Evolutionary conservation across 2,113 vertebrate genomes (phyloP).

Genomic region (Chaetodon trifascialis): DNA sequence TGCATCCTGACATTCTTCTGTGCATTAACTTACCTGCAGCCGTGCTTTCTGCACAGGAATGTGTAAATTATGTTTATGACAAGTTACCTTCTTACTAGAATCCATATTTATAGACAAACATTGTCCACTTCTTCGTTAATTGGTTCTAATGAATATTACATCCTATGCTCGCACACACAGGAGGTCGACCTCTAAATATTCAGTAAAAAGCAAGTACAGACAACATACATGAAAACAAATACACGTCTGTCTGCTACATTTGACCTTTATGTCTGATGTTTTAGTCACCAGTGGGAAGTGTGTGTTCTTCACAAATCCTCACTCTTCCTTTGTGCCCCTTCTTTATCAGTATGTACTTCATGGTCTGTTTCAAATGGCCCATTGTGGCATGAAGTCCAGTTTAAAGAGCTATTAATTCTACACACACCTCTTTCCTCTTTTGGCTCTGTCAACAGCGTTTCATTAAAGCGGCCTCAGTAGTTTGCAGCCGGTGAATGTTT

Average conservation of each 20-base stretch:
- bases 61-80: slow-evolving; percentile 28
- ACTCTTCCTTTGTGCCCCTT: slow-evolving; percentile 25
- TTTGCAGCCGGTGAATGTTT: slow-evolving; percentile 52
- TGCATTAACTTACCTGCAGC: slow-evolving; percentile 27
- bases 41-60: slow-evolving; percentile 18
- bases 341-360: slow-evolving; percentile 52
- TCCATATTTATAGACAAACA: slow-evolving; percentile 21
- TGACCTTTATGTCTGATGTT: slow-evolving; percentile 23
- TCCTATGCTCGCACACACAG: not conserved
- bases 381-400: slow-evolving; percentile 36
- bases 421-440: slow-evolving; percentile 39
- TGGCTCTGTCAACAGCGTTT: slow-evolving; percentile 60
- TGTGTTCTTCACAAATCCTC: slow-evolving; percentile 5
- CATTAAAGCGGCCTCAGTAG: slow-evolving; percentile 53
- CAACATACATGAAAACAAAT: not conserved
- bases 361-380: slow-evolving; percentile 35
- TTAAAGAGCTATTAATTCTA: slow-evolving; percentile 67
- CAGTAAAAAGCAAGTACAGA: not conserved
- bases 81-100: not conserved
- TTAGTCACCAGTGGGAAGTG: slow-evolving; percentile 27
- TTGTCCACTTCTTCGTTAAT: not conserved
- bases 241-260: slow-evolving; percentile 8
- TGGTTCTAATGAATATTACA: not conserved
- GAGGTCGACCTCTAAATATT: not conserved
- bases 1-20: slow-evolving; percentile 18